phyloP scores from a whole-genome alignment of 2,888 invertebrate genomes.

The Adelphocoris suturalis region DNA sequence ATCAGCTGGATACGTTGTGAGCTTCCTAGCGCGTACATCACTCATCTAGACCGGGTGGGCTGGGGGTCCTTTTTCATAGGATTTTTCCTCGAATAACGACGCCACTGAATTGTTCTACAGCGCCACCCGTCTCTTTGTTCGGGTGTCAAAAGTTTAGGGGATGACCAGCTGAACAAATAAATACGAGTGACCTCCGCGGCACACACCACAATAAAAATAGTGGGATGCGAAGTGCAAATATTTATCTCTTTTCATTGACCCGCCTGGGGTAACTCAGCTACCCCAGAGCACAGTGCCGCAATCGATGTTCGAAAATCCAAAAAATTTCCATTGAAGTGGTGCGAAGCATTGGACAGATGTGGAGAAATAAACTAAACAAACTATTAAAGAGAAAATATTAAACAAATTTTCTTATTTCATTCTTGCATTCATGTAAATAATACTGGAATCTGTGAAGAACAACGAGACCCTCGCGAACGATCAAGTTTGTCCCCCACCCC shows the following conservation, averaged over 20 bases:
- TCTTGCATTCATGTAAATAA: no score
- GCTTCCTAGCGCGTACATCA: neutral
- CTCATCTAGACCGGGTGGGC: constrained; percentile 17
- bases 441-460: no score
- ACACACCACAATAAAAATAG: neutral
- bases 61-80: neutral
- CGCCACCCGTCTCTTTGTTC: neutral
- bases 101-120: neutral
- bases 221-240: neutral
- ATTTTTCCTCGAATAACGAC: neutral
- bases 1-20: constrained; percentile 11
- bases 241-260: neutral
- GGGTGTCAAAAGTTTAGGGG: neutral
- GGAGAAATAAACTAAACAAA: no score
- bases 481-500: no score
- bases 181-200: neutral
- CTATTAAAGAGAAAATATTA: no score
- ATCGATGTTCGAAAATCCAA: no score
- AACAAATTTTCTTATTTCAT: no score
- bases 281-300: no score
- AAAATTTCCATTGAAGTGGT: no score
- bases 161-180: constrained; percentile 1
- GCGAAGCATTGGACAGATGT: no score
- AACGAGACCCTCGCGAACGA: no score
- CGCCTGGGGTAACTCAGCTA: no score